phyloP scores from a whole-genome alignment of 1,140 invertebrate genomes.

The Hermetia illucens region DNA sequence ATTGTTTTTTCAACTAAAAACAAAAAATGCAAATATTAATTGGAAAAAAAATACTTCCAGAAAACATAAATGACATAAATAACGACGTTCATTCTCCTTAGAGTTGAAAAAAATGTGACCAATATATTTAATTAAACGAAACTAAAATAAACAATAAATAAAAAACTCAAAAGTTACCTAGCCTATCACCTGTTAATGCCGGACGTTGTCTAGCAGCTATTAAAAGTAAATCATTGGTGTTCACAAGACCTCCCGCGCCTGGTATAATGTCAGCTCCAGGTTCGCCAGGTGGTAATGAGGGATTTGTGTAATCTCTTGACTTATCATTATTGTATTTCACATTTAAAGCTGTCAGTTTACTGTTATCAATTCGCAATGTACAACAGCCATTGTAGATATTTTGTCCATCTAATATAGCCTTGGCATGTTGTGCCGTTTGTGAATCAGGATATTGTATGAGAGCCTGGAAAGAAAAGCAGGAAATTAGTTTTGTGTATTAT shows the following conservation, averaged over 20 bases:
- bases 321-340: slow-evolving; percentile 99
- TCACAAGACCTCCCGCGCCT: slow-evolving; percentile 43
- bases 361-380: slow-evolving; percentile 98
- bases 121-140: too few relatives aligned
- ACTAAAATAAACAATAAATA: slow-evolving; percentile 8
- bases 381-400: slow-evolving; percentile 99
- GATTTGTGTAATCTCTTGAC: slow-evolving; percentile 96
- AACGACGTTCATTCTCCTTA: too few relatives aligned
- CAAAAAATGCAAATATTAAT: too few relatives aligned
- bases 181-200: slow-evolving; percentile 38
- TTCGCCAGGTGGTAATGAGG: slow-evolving; percentile 88
- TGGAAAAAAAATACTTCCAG: too few relatives aligned
- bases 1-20: too few relatives aligned
- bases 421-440: slow-evolving; percentile 88
- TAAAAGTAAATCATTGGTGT: slow-evolving; percentile 44
- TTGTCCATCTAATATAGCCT: slow-evolving; percentile 89
- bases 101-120: too few relatives aligned
- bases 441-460: slow-evolving; percentile 97
- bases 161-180: slow-evolving; percentile 29
- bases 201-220: slow-evolving; percentile 48
- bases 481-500: too few relatives aligned
- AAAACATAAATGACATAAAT: too few relatives aligned
- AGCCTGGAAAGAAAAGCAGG: slow-evolving; percentile 52
- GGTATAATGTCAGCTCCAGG: slow-evolving; percentile 47
- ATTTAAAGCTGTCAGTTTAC: slow-evolving; percentile 92